Base-by-base conservation (phyloP, 2,797 vertebrate genomes). In the Telmatherina bonti region DNA sequence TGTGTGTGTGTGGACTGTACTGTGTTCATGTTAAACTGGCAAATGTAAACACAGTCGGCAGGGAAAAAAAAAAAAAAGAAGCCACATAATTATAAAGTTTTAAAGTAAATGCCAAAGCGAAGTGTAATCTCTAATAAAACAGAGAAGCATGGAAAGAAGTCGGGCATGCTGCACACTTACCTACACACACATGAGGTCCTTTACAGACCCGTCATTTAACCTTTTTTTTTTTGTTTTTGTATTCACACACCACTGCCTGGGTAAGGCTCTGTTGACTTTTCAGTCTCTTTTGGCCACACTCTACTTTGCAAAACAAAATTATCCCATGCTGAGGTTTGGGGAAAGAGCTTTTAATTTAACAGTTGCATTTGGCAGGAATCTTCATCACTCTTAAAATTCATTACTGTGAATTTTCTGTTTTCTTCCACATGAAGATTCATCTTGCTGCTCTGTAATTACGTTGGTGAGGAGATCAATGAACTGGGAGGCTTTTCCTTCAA, bases 21-120 rank as follows among this genome's bases (percentile, higher is more conserved):
- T 45, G 67, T 67, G 73, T 79, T 75, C 84, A 89, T 72, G 87
- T 72, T 85, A 88, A 87, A 83, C 88, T 84, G 88, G 78, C 70
- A 72, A 88, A 89, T 76, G 84, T 91, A 90, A 93, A 91, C 86
- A 87, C 79, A 47, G 78, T 78, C 53, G 62, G 77, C 85, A 74
- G 69, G 64, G 70, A 63, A 51, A 10, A 3, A 35, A 52, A 36
- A 76, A 76, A 68, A 79, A 78, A 61, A 57, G 54, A 76, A 76
- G 69, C 72, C 74, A 76, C 71, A 71, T 88, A 85, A 90, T 93
- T 89, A 90, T 85, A 82, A 91, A 83, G 87, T 91, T 89, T 86
- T 73, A 84, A 82, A 87, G 82, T 57, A 85, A 82, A 85, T 79
- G 84, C 72, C 68, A 73, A 76, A 77, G 79, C n/a, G 62, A 77